Conservation (phyloP, 2,797 vertebrate species). For the Syndactyla subalaris region DNA sequence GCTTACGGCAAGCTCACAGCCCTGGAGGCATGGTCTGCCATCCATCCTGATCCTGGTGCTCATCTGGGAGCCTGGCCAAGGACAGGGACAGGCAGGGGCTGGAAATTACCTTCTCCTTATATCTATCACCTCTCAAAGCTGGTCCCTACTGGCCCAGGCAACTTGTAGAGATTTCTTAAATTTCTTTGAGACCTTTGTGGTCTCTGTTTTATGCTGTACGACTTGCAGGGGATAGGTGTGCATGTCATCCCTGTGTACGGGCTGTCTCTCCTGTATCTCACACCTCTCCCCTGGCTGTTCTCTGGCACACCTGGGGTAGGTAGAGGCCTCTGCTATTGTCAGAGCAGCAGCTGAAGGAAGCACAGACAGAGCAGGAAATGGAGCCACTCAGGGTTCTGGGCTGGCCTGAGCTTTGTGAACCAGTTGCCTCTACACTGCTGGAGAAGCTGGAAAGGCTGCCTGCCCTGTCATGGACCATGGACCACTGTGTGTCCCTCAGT, state of each 20-base stretch:
- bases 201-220: neutral
- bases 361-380: neutral
- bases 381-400: neutral
- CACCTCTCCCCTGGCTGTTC: neutral
- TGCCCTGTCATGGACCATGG: neutral
- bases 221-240: neutral
- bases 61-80: neutral
- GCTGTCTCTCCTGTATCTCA: neutral
- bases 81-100: neutral
- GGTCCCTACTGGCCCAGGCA: neutral
- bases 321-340: neutral
- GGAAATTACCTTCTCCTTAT: neutral
- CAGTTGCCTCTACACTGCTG: neutral
- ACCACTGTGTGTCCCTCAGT: neutral
- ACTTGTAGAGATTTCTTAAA: neutral
- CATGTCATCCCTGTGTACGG: accelerated
- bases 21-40: accelerated
- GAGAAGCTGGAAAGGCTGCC: neutral
- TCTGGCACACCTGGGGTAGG: neutral
- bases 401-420: neutral
- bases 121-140: neutral
- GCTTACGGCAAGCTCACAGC: accelerated
- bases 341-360: accelerated
- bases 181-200: neutral
- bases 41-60: neutral